These are phyloP conservation scores for Trachelus tabidus DNA, from an alignment of 2,888 invertebrate species.

Conservation along the genomic window DNA sequence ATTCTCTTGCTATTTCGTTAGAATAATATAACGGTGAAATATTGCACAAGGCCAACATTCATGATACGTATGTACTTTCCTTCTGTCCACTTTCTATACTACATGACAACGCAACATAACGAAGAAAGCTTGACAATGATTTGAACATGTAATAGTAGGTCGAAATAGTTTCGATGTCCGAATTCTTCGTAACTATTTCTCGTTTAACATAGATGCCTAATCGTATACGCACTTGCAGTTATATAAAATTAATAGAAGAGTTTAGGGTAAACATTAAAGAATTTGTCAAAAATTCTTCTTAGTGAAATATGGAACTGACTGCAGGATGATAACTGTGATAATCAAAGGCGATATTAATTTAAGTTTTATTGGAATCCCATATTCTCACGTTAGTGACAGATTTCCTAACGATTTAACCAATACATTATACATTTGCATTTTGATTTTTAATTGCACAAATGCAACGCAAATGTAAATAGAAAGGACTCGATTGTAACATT, in stretches of 20 bases:
- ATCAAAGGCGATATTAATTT: background rate
- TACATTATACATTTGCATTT: background rate
- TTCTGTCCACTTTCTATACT: background rate
- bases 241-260: background rate
- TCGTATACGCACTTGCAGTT: background rate
- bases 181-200: background rate
- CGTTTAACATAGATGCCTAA: background rate
- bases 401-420: background rate
- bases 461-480: background rate
- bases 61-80: background rate
- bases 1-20: background rate
- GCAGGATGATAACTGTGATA: background rate
- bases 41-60: background rate
- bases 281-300: background rate
- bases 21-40: background rate
- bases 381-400: background rate
- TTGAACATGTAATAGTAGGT: background rate
- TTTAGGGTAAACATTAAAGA: background rate
- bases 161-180: background rate
- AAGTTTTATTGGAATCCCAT: background rate
- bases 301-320: background rate
- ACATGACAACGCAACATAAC: background rate
- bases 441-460: background rate
- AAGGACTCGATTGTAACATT: background rate
- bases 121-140: background rate